These are phyloP conservation scores for Bucco capensis DNA, from an alignment of 2,113 vertebrate genomes.

Conservation along the genomic window DNA sequence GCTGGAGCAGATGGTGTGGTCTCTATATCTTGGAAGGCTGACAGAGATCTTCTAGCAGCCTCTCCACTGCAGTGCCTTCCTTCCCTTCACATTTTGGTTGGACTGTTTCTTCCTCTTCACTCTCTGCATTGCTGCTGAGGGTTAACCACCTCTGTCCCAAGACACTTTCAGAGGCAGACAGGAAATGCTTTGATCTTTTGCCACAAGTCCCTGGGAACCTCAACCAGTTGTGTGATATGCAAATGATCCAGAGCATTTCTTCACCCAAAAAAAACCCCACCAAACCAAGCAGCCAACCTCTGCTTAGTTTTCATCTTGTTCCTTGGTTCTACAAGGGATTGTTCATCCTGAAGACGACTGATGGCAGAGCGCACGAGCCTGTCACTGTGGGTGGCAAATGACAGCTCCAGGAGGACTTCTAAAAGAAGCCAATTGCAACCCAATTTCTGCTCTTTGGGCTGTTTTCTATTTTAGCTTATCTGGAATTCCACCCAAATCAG, in stretches of 20 bases:
- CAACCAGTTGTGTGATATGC: neutral
- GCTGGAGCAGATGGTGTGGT: conserved; percentile 24
- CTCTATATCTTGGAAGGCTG: conserved; percentile 23
- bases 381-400: conserved; percentile 22
- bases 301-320: neutral
- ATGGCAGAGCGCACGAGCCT: neutral
- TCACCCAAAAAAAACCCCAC: neutral
- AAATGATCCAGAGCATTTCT: neutral
- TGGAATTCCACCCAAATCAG: neutral
- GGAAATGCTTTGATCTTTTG: neutral
- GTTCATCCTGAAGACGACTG: neutral
- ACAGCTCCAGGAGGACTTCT: conserved; percentile 23
- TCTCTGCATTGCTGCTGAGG: neutral
- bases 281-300: neutral
- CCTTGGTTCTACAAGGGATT: neutral
- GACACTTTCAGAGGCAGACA: neutral
- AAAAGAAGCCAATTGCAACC: neutral
- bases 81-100: neutral
- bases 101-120: neutral
- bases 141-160: neutral
- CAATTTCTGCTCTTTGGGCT: neutral
- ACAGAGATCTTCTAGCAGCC: conserved; percentile 3
- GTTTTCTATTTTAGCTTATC: neutral
- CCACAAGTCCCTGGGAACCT: neutral
- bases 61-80: neutral